A percentile compares a stretch with the other conserved stretches of the same genome.
phyloP scores from a whole-genome alignment of 2,113 vertebrate genomes.

The Gallinago media region DNA sequence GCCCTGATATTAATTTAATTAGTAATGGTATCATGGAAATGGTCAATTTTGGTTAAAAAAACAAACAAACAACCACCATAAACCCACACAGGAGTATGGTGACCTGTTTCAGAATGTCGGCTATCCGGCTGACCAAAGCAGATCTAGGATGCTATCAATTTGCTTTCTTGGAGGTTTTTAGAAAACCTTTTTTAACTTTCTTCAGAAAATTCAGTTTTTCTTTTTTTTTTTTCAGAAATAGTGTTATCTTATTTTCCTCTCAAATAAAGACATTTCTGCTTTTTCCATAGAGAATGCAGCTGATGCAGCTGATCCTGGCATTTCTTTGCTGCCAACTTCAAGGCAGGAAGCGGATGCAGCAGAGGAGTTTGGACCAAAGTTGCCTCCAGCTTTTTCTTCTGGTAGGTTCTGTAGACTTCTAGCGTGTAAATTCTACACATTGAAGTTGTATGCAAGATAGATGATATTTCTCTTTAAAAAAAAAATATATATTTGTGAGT shows the following conservation, averaged over 20 bases:
- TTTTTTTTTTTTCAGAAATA: background rate
- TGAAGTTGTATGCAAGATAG: background rate
- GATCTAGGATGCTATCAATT: background rate
- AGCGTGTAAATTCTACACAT: background rate
- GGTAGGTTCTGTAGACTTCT: conserved; percentile 59
- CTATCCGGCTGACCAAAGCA: background rate
- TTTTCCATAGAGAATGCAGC: conserved; percentile 19
- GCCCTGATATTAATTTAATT: background rate
- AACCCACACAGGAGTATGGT: background rate
- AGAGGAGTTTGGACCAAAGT: conserved; percentile 91
- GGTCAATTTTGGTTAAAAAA: background rate
- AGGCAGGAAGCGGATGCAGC: conserved; percentile 55
- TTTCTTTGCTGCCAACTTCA: background rate
- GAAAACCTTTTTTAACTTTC: background rate
- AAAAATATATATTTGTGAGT: background rate
- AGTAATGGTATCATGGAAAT: background rate
- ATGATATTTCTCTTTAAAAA: background rate
- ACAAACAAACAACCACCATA: rapidly evolving
- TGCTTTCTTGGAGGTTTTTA: background rate
- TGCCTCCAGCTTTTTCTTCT: conserved; percentile 84
- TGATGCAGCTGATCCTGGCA: background rate
- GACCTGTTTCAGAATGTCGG: background rate
- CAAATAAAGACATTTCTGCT: background rate
- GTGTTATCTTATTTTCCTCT: background rate
- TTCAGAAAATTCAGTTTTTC: background rate